These are phyloP conservation scores for Chelonus formosanus DNA, from an alignment of 2,888 invertebrate genomes.

Conservation along the genomic window DNA sequence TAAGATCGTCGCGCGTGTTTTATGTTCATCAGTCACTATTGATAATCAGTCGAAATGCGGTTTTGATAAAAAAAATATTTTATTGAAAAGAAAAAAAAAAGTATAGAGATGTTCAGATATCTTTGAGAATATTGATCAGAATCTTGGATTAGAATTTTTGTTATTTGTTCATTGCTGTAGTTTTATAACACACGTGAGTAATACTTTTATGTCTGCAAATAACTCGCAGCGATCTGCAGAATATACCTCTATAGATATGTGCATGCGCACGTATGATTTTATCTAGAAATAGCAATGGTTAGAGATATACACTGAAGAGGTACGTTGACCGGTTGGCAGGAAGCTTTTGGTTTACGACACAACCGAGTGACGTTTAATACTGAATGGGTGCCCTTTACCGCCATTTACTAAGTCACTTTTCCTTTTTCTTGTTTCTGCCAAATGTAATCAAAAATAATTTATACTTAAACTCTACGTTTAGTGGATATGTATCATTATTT, in stretches of 20 bases:
- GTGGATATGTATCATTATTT: conserved; percentile 22
- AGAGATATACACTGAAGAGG: conserved; percentile 27
- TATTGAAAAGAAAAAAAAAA: no score
- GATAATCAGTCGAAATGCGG: no score
- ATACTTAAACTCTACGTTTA: conserved; percentile 27
- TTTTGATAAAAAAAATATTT: no score
- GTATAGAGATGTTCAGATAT: no score
- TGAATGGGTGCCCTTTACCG: conserved; percentile 30
- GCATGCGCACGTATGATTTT: conserved; percentile 6
- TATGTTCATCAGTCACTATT: no score
- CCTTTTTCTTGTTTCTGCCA: conserved; percentile 24
- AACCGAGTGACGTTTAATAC: conserved; percentile 60
- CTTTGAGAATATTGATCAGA: no score
- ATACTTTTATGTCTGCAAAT: not conserved
- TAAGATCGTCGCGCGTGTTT: no score
- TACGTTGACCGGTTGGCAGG: conserved; percentile 40
- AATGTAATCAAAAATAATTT: conserved; percentile 38
- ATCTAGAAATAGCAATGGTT: conserved; percentile 13
- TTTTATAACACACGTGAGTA: not conserved
- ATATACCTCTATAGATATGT: conserved; percentile 4
- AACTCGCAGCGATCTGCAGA: not conserved
- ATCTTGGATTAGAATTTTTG: no score
- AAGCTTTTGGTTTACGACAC: conserved; percentile 58
- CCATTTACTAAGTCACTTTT: conserved; percentile 1
- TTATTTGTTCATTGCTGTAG: no score